Conservation (phyloP, 2,113 vertebrate genomes). For the Sardina pilchardus region DNA sequence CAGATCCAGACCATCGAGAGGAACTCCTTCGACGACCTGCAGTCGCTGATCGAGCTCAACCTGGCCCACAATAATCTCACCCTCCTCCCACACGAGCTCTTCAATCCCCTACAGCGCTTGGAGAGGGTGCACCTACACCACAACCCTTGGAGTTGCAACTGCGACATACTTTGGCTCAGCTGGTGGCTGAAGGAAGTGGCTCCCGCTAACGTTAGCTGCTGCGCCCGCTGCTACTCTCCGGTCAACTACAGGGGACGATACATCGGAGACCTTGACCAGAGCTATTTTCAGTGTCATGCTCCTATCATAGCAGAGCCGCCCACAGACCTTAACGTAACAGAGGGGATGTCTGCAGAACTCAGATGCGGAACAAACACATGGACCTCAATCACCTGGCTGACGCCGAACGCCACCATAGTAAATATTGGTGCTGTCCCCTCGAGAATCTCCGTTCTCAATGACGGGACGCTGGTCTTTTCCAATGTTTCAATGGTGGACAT, state of each 20-base stretch:
- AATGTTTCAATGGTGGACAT: slow-evolving; percentile 93
- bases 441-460: slow-evolving; percentile 90
- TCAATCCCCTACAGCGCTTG: slow-evolving; percentile 71
- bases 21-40: slow-evolving; percentile 76
- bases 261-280: slow-evolving; percentile 80
- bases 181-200: slow-evolving; percentile 78
- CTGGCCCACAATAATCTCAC: slow-evolving; percentile 78
- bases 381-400: slow-evolving; percentile 95
- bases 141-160: slow-evolving; percentile 79
- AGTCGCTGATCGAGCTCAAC: slow-evolving; percentile 75
- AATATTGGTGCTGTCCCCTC: slow-evolving; percentile 91
- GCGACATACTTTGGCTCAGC: slow-evolving; percentile 77
- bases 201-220: slow-evolving; percentile 76
- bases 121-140: slow-evolving; percentile 76
- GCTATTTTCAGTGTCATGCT: slow-evolving; percentile 94
- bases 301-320: slow-evolving; percentile 95
- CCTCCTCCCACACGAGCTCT: slow-evolving; percentile 75
- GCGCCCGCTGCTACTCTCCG: slow-evolving; percentile 72
- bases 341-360: slow-evolving; percentile 92
- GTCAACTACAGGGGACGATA: slow-evolving; percentile 71
- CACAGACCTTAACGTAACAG: slow-evolving; percentile 77
- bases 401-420: slow-evolving; percentile 92
- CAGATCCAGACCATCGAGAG: slow-evolving; percentile 76
- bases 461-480: slow-evolving; percentile 93
- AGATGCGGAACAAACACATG: slow-evolving; percentile 92